These are phyloP conservation scores for Hirtodrosophila alboralis DNA, from an alignment of 2,888 invertebrate species.

Conservation along the genomic window DNA sequence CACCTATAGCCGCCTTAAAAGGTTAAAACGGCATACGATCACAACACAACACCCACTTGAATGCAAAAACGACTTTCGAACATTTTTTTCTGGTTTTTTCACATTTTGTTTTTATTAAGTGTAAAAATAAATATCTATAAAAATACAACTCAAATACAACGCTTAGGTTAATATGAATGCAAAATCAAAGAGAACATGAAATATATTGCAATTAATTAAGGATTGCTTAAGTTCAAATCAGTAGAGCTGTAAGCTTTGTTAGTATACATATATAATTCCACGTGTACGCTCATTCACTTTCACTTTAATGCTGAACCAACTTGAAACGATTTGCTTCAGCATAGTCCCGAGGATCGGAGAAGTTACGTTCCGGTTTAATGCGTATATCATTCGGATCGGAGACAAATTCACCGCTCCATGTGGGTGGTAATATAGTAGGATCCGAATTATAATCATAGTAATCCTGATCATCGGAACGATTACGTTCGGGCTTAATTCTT, in stretches of 20 bases:
- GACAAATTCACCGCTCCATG: conserved; percentile 83
- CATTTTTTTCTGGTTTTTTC: conserved; percentile 12
- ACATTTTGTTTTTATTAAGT: conserved; percentile 55
- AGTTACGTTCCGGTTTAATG: conserved; percentile 82
- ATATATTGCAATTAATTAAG: conserved; percentile 46
- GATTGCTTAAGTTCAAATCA: conserved; percentile 20
- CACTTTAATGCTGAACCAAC: conserved; percentile 61
- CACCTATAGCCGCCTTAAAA: conserved; percentile 26
- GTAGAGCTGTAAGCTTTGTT: conserved; percentile 32
- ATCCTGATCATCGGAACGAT: conserved; percentile 82
- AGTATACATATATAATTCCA: conserved; percentile 29
- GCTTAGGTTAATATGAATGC: conserved; percentile 62
- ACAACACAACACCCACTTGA: conserved; percentile 46
- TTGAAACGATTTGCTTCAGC: conserved; percentile 81
- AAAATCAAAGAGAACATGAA: conserved; percentile 53
- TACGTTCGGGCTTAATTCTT: conserved; percentile 77
- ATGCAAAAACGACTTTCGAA: conserved; percentile 5
- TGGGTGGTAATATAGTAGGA: conserved; percentile 79
- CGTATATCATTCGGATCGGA: conserved; percentile 82
- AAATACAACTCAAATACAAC: conserved; percentile 50
- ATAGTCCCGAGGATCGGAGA: conserved; percentile 82
- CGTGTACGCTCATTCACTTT: conserved; percentile 15
- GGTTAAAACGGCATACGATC: conserved; percentile 29
- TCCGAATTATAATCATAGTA: conserved; percentile 80
- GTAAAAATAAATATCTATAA: conserved; percentile 65